Percentiles rank a stretch among this genome's conserved stretches.
Conservation (phyloP, 2,797 vertebrate species). For the Threskiornis aethiopicus region DNA sequence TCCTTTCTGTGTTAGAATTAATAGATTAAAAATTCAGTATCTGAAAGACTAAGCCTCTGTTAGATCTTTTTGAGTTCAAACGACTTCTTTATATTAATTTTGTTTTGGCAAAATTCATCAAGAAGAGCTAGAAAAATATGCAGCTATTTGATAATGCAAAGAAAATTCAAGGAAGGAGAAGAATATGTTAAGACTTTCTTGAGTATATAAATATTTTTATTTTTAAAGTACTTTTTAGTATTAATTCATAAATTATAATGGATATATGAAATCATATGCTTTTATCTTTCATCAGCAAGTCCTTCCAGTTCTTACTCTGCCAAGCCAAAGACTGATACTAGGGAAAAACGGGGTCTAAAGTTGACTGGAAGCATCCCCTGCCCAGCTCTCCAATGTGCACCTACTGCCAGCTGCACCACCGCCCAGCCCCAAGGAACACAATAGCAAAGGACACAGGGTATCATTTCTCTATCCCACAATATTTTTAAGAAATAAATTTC, state of each 20-base stretch:
- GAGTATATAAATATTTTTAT: not conserved
- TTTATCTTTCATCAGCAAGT: not conserved
- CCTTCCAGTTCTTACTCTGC: not conserved
- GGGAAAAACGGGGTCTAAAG: not conserved
- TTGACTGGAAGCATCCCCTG: not conserved
- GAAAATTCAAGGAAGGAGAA: not conserved
- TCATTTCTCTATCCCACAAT: not conserved
- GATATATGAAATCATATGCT: not conserved
- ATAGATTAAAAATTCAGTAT: not conserved
- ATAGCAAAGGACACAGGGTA: not conserved
- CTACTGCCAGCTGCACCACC: not conserved
- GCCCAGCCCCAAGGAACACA: not conserved
- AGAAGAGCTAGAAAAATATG: not conserved
- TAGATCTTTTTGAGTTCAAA: slow-evolving; percentile 4
- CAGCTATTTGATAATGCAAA: slow-evolving; percentile 7
- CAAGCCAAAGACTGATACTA: not conserved
- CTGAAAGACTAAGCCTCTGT: not conserved
- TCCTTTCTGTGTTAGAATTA: not conserved
- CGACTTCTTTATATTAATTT: not conserved
- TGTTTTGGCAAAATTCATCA: slow-evolving; percentile 19
- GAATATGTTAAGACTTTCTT: not conserved
- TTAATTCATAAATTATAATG: not conserved
- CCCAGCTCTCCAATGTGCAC: not conserved
- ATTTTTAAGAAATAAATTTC: not conserved
- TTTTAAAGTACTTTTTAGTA: not conserved